phyloP scores from a whole-genome alignment of 2,113 vertebrate species.

The Syrrhaptes paradoxus region DNA sequence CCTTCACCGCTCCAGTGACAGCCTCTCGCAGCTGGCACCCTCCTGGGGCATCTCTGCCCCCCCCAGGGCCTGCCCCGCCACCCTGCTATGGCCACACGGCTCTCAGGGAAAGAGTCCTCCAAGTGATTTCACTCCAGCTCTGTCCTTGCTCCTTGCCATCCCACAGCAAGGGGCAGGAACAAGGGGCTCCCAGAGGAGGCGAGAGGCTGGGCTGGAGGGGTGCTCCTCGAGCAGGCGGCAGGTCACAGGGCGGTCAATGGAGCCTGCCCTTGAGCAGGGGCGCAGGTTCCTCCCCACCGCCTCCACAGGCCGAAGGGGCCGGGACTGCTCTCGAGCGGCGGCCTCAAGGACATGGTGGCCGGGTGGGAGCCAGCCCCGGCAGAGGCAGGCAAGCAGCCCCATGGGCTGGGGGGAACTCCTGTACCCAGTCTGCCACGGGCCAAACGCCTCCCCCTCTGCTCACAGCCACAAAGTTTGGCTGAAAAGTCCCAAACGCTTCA shows the following conservation, averaged over 20 bases:
- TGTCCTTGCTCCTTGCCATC: background rate
- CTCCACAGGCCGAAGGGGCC: background rate
- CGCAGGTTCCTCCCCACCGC: background rate
- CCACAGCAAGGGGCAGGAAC: background rate
- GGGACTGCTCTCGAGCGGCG: background rate
- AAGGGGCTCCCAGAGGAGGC: background rate
- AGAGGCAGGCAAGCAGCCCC: background rate
- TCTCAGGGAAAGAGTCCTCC: background rate
- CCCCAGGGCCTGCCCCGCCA: background rate
- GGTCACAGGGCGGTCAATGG: background rate
- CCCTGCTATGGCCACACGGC: background rate
- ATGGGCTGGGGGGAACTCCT: background rate
- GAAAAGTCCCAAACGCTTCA: background rate
- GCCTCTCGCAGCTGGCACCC: background rate
- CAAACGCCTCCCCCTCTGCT: background rate
- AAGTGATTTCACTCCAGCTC: background rate
- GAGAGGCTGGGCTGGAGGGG: background rate
- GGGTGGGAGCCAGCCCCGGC: background rate
- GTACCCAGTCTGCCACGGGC: background rate
- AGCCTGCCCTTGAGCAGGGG: background rate
- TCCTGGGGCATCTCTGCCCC: background rate
- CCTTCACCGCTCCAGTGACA: background rate
- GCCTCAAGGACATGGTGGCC: background rate
- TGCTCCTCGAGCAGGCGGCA: fast-evolving
- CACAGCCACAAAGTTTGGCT: background rate